Percentiles rank a stretch among this genome's conserved stretches.
These are phyloP conservation scores for Dicrurus megarhynchus DNA, from an alignment of 2,113 vertebrate species.

Conservation along the genomic window DNA sequence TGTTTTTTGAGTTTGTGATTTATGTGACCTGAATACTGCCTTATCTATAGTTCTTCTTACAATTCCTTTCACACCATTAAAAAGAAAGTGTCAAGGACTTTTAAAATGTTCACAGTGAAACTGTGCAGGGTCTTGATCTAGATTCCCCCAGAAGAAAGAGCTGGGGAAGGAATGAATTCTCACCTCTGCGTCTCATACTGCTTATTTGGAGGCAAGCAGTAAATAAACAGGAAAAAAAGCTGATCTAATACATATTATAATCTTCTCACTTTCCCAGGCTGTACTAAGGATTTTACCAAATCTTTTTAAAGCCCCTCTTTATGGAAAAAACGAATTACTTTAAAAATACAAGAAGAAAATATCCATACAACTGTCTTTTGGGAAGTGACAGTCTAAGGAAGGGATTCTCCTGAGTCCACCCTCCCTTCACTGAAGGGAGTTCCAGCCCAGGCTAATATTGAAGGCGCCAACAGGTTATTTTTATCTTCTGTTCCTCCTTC, in stretches of 20 bases:
- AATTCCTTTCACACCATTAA: not conserved
- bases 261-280: not conserved
- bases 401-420: not conserved
- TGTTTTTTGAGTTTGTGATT: not conserved
- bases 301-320: not conserved
- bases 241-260: not conserved
- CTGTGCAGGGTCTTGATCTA: not conserved
- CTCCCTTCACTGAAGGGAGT: not conserved
- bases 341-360: not conserved
- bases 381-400: not conserved
- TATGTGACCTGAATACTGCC: not conserved
- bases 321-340: not conserved
- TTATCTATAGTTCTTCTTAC: not conserved
- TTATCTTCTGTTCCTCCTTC: not conserved
- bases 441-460: not conserved
- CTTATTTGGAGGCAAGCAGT: not conserved
- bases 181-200: not conserved
- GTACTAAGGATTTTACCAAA: not conserved
- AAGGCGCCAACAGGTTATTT: not conserved
- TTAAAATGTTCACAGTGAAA: not conserved
- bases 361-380: not conserved
- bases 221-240: not conserved
- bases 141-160: not conserved
- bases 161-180: conserved; percentile 1
- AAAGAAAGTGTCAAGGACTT: not conserved